A percentile compares a stretch with the other conserved stretches of the same genome.
phyloP scores from a whole-genome alignment of 2,113 vertebrate species.

The Columba livia region DNA sequence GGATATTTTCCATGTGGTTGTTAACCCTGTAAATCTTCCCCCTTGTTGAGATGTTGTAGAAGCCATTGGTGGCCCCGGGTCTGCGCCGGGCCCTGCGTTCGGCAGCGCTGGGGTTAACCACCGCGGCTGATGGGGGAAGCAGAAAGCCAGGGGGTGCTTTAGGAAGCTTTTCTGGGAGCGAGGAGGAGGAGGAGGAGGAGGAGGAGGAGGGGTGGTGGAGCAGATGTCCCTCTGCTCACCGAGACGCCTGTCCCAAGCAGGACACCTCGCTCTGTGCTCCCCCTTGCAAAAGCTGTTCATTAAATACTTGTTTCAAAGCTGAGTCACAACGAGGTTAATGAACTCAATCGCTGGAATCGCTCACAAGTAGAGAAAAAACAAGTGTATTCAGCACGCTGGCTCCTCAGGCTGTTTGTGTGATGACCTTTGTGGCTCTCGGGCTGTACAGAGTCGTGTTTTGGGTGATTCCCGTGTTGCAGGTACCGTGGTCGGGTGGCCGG shows the following conservation, averaged over 20 bases:
- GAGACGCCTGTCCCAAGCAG: neutral
- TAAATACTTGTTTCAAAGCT: slow-evolving; percentile 16
- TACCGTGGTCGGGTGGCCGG: fast-evolving
- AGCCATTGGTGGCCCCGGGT: neutral
- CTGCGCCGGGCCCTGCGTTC: neutral
- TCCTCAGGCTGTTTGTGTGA: neutral
- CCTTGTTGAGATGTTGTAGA: neutral
- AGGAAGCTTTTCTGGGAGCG: neutral
- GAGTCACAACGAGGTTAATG: slow-evolving; percentile 18
- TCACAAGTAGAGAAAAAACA: neutral
- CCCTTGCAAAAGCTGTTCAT: neutral
- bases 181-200: neutral
- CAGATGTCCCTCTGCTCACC: neutral
- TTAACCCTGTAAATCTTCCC: neutral
- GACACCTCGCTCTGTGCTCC: neutral
- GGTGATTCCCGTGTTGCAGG: neutral
- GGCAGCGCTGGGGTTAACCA: neutral
- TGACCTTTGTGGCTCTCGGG: neutral
- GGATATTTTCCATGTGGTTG: fast-evolving
- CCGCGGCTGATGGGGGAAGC: neutral
- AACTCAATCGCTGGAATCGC: neutral
- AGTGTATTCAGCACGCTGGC: neutral
- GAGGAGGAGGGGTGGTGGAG: neutral
- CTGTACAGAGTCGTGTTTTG: neutral
- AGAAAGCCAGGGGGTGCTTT: neutral